Base-by-base conservation (phyloP, 2,113 vertebrate genomes). In the Pangasianodon hypophthalmus region DNA sequence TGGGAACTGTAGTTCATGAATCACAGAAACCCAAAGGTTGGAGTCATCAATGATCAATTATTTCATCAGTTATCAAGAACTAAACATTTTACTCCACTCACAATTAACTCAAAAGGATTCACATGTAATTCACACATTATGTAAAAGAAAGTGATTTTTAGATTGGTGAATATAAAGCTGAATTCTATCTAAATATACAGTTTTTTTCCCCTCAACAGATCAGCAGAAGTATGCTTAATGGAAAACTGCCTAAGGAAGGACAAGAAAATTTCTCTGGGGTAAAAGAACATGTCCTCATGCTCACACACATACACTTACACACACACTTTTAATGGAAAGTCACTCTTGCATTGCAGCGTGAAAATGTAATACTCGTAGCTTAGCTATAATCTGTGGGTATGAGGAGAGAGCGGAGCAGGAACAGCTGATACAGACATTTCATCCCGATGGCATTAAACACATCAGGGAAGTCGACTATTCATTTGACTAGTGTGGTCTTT, bases 1-100 rank as follows among this genome's bases (percentile, higher is more conserved):
- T 97, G 50, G 94, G 88, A 96, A 98, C 98, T 99, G 91, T 71
- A 90, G 92, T 75, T 90, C 5, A 87, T 67, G 6, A 56, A 50
- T 52, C 52, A 10, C 41, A 46, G 73, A 75, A 75, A 44, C 10
- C 13, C 37, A 41, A 16, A 37, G 0, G 24, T 9, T n/a, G 1
- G 9, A 18, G n/a, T 56, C 24, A 48, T 56, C 24, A 48, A 26
- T n/a, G 1, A 21, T 75, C 7, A 24, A 21, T 50, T 13, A 48
- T 48, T 29, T 54, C 46, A 80, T 77, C 41, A 46, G 9, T 48
- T n/a, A 5, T 9, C 18, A 50, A 50, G 52, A 80, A 50, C 13
- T 10, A 2, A 24, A 6, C 10, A 29, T 50, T 26, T 44, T 1
- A 44, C 32, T 73, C 21, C 19, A 16, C 32, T 73, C 19, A 41